Evolutionary conservation across 2,888 invertebrate species (phyloP).

Genomic region (Yponomeuta plumbellus): DNA sequence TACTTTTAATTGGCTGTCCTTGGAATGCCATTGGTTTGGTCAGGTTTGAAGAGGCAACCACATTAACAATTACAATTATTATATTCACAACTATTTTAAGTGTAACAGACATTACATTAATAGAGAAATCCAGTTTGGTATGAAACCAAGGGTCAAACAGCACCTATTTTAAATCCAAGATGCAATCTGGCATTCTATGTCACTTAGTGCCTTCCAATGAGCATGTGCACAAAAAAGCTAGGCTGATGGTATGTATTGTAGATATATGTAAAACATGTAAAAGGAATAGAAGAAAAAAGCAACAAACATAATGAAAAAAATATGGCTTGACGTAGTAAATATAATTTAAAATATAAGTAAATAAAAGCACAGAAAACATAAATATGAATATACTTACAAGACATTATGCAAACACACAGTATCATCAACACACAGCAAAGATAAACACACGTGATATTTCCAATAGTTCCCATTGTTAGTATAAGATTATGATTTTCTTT

Average conservation of each 20-base stretch:
- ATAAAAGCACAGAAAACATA: neutral
- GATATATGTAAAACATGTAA: neutral
- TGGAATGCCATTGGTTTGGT: neutral
- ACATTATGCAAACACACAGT: constrained; percentile 37
- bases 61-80: neutral
- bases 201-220: neutral
- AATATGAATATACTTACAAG: neutral
- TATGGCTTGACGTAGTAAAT: neutral
- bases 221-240: neutral
- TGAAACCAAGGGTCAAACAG: too few species aligned
- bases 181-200: neutral
- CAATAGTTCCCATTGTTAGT: neutral
- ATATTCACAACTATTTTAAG: too few species aligned
- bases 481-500: too few species aligned
- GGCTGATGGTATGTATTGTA: neutral
- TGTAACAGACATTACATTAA: too few species aligned
- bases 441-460: constrained; percentile 28
- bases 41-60: neutral
- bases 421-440: constrained; percentile 36
- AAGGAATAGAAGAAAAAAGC: neutral
- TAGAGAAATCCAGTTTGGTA: too few species aligned
- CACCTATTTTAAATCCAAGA: neutral
- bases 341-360: neutral
- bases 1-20: constrained; percentile 12
- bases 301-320: neutral